A percentile compares a stretch with the other conserved stretches of the same genome.
Evolutionary conservation across 2,888 invertebrate species (phyloP).

Genomic region (Acleris cristana): DNA sequence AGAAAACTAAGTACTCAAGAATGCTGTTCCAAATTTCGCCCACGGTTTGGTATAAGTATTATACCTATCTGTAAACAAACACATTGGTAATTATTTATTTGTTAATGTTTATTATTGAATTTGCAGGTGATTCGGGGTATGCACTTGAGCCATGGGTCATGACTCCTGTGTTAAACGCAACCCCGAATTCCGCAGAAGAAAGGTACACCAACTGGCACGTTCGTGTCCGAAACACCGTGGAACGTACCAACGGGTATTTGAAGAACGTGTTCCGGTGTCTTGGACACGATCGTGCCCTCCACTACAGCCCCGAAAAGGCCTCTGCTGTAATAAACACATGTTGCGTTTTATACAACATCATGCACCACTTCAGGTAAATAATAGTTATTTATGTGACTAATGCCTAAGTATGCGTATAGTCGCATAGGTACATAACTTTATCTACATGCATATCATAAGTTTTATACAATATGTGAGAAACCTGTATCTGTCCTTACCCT

Average conservation of each 20-base stretch:
- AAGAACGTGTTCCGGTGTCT: conserved; percentile 27
- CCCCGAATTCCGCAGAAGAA: conserved; percentile 12
- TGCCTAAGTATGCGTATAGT: too few relatives aligned
- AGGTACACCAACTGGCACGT: conserved; percentile 32
- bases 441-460: too few relatives aligned
- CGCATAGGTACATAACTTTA: too few relatives aligned
- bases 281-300: conserved; percentile 1
- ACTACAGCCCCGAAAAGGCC: conserved; percentile 28
- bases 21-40: too few relatives aligned
- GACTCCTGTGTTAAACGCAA: conserved; percentile 28
- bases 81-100: not conserved
- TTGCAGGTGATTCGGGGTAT: conserved; percentile 36
- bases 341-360: conserved; percentile 19
- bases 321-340: conserved; percentile 24
- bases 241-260: conserved; percentile 29
- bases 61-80: not conserved
- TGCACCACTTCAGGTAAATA: not conserved
- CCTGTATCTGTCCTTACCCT: too few relatives aligned
- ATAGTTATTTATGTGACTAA: too few relatives aligned
- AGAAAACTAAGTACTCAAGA: too few relatives aligned
- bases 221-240: conserved; percentile 21
- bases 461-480: too few relatives aligned
- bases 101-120: not conserved
- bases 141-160: conserved; percentile 34
- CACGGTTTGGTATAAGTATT: too few relatives aligned